Percentiles rank a stretch among this genome's conserved stretches.
These are phyloP conservation scores for Lithosia quadra DNA, from an alignment of 2,888 invertebrate genomes.

Conservation along the genomic window DNA sequence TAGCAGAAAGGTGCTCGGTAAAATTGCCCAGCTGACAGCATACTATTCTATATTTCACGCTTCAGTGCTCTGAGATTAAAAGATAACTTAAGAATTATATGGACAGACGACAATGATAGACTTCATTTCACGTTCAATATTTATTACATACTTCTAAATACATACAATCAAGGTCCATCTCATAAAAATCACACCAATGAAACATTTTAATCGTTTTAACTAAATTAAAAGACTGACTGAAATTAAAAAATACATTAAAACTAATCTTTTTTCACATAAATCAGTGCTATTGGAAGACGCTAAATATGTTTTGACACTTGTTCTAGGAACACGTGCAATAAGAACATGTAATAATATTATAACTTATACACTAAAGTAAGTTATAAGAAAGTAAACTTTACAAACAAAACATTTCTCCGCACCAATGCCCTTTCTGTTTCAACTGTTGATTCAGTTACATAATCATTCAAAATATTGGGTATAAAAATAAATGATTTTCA, in stretches of 20 bases:
- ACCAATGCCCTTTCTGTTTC: constrained; percentile 62
- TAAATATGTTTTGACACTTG: constrained; percentile 58
- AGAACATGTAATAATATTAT: constrained; percentile 51
- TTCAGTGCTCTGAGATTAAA: neutral
- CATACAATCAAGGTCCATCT: constrained; percentile 82
- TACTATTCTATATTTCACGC: neutral
- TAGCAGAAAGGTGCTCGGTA: neutral
- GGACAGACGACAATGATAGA: constrained; percentile 34
- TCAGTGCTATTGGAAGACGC: constrained; percentile 83
- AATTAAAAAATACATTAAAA: constrained; percentile 74
- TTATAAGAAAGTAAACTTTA: constrained; percentile 43
- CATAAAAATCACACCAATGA: constrained; percentile 79
- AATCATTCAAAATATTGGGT: constrained; percentile 81
- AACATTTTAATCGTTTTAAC: constrained; percentile 66
- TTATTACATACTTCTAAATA: constrained; percentile 83
- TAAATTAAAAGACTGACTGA: constrained; percentile 77
- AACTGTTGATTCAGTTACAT: constrained; percentile 56
- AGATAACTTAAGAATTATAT: neutral
- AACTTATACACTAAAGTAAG: constrained; percentile 55
- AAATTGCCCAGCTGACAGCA: neutral
- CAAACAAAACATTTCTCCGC: constrained; percentile 47
- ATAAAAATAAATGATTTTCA: constrained; percentile 83
- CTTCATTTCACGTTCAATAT: constrained; percentile 70
- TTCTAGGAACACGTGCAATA: constrained; percentile 57
- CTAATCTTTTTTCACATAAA: constrained; percentile 48